Evolutionary conservation across 2,888 invertebrate species (phyloP), one percentile per base, ranked within the genome.

Genomic region (Clistopyga incitator): DNA sequence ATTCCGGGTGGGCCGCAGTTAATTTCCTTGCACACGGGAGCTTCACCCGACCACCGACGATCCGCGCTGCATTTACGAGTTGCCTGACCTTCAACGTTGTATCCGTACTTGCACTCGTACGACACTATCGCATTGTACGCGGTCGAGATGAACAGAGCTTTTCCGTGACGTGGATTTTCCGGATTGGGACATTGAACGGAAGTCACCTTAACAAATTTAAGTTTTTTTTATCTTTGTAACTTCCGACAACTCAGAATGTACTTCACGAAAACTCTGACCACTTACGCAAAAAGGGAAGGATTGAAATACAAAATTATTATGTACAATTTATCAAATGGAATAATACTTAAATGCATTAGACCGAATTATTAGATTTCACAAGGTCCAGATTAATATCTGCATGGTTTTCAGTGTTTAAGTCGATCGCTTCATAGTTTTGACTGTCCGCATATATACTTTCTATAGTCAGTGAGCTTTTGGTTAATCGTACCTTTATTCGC

Each of bases 91-190:
- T 98, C 95, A 84, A 99, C 95, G 82, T 97, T 96, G 94, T 97
- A 99, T 11, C 99, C 99, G 90, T 98, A 97, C 91, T 97, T 97
- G 94, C 99, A 99, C 91, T 98, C 98, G 94, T 99, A 99, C 70
- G 97, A 97, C 25, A 99, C 98, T 82, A 98, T 97, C 0, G 99
- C 98, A 93, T 99, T 98, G 95, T 98, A 99, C 1, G 98, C 97
- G 91, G 97, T 96, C 56, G 98, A 98, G 0, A 97, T 97, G 93
- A 97, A 99, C 86, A 98, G 96, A 78, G 98, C 98, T 90, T 97
- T 97, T 64, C 99, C 99, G 93, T 98, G 97, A 68, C 96, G 95
- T 0, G 99, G 99, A 90, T 98, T 97, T 88, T 98, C 97, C 0
- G 99, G 98, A 59, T 97, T 96, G 50, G 97, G 96, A 93, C 99